Evolutionary conservation across 2,113 vertebrate species (phyloP).

Genomic region (Ellobius talpinus): DNA sequence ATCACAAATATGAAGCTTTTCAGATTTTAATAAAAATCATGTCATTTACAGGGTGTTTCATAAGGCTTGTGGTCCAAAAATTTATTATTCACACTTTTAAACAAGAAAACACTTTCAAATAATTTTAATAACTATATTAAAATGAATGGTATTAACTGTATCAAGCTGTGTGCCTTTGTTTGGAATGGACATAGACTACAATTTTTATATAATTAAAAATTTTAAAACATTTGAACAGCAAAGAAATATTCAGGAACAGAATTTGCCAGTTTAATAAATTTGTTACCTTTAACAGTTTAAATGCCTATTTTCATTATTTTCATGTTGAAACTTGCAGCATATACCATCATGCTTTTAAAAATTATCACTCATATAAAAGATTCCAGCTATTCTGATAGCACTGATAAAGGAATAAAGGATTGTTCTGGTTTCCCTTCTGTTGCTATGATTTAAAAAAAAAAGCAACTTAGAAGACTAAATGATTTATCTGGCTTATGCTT

Average conservation of each 20-base stretch:
- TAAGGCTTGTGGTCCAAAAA: background rate
- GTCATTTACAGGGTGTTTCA: background rate
- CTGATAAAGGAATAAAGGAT: background rate
- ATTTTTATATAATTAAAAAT: background rate
- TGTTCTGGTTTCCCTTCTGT: background rate
- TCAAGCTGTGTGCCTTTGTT: background rate
- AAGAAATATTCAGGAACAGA: constrained; percentile 31
- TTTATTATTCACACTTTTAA: constrained; percentile 35
- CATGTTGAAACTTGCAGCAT: background rate
- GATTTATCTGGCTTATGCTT: background rate
- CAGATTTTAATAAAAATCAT: constrained; percentile 44
- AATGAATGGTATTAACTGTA: background rate
- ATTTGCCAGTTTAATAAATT: constrained; percentile 3
- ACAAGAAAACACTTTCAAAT: constrained; percentile 22
- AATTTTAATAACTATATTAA: constrained; percentile 25
- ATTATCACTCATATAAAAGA: background rate
- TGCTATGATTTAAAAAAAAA: background rate
- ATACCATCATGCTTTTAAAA: constrained; percentile 10
- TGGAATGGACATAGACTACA: background rate
- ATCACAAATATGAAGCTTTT: background rate
- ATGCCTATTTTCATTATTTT: background rate
- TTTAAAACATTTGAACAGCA: constrained; percentile 48
- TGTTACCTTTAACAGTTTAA: constrained; percentile 30
- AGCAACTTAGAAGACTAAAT: too few species aligned
- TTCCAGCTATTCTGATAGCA: background rate